Evolutionary conservation across 2,888 invertebrate species (phyloP), one percentile per base, ranked within the genome.

Genomic region (Loripinus fragilis): DNA sequence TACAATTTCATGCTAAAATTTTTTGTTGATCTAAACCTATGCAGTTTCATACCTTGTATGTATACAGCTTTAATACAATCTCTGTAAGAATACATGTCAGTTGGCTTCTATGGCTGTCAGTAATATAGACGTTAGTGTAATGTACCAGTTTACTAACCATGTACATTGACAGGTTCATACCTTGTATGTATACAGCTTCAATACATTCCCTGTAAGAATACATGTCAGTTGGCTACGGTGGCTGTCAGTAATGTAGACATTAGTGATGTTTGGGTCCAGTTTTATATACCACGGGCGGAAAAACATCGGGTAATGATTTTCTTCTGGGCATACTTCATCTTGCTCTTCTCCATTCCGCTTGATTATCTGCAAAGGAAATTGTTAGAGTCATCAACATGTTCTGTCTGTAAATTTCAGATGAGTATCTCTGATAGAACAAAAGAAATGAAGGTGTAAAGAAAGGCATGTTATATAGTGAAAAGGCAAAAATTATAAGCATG

Each of bases 271-370:
- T 25, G 41, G 30, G 67, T 86, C 83, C 55, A 81, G 60, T 45
- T 82, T 76, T 5, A 85, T 78, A 45, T 87, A 87, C 85, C 83
- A 83, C 0, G 87, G 87, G 30, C 86, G 77, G n/a, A 87, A 74
- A 48, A 87, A 83, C 76, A 86, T 75, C 0, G 87, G 81, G 35
- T 65, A 78, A 35, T 67, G 76, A 28, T 74, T 81, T 30, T 85
- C 85, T 25, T 79, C 76, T 0, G 86, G 86, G 33, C 80, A 75
- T 0, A 87, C 55, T 3, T 78, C 78, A 10, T 81, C 79, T 45
- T 80, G 72, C 30, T 82, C 76, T 12, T 78, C 72, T 0, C 87
- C 87, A 30, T 73, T 69, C 23, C 67, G 30, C 10, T 64, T 72
- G 0, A 85, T 60, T 10, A 86, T 70, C 78, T 83, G 48, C 8